Base-by-base conservation (phyloP, 2,888 invertebrate species). In the Tortricodes alternella region DNA sequence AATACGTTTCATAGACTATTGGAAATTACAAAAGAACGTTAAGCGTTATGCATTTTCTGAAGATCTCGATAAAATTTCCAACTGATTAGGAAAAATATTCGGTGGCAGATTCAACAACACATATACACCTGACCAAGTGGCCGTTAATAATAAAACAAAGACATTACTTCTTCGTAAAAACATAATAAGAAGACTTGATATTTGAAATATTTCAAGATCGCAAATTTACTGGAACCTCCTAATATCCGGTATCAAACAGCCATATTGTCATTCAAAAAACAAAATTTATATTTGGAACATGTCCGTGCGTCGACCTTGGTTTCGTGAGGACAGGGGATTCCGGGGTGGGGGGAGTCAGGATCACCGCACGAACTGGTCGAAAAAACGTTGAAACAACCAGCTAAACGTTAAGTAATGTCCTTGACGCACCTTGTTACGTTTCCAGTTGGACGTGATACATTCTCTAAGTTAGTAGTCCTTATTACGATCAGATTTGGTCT, bases 401-500 rank as follows among this genome's bases (percentile, higher is more conserved):
- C 77, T 69, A 71, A 73, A 74, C 75, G 71, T 70, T 73, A 76
- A 73, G 72, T 68, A 66, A 67, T 74, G 86, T 85, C 87, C 88
- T 87, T 88, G 88, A 80, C 81, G 83, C 80, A 78, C 80, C 82
- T 83, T 75, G 78, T 71, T 68, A 74, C 73, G 69, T 66, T 73
- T 79, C 76, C 77, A 78, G 74, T 80, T 76, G 74, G 68, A 70
- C 62, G 56, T 66, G 65, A 62, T 62, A 64, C 43, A 16, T 34
- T 32, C 35, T 35, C 50, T 23, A 39, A 43, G 7, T 53, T 46
- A 64, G 62, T 62, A 66, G 70, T 66, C 68, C 72, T 74, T 80
- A 79, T 69, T 58, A 9, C 55, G 15, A 62, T 53, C 52, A 41
- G 21, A 16, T 73, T 68, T 63, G 65, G 74, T 67, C 63, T 53